Evolutionary conservation across 1,140 invertebrate species (phyloP), one percentile per base, ranked within the genome.

Genomic region (Chymomyza costata): DNA sequence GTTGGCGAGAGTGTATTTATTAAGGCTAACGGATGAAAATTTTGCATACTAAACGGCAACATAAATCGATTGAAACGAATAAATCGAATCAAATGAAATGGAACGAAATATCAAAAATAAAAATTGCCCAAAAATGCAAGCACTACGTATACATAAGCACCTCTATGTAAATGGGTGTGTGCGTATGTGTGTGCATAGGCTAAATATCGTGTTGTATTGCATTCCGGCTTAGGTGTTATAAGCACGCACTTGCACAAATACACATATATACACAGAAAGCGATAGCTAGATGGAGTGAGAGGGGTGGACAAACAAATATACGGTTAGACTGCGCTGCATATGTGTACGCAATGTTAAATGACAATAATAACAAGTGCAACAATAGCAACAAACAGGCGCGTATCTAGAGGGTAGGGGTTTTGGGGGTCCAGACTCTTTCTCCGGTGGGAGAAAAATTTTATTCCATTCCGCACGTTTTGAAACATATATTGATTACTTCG

Each of bases 11-110:
- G 71, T 68, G 73, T 74, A 80, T 80, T 80, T 80, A 80, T 80
- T 80, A 80, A 80, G 73, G 73, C 73, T 80, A 80, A 80, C 74
- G 73, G 74, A 80, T 80, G 73, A 80, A 80, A 80, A 80, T 80
- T 70, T 81, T 80, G 73, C 73, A 80, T 80, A 80, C 73, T 80
- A 80, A 80, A 80, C 73, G 69, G 13, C 68, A 73, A 73, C 73
- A 78, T 80, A 78, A 80, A 80, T 80, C 71, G 71, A 66, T 64
- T n/a, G 32, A n/a, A 6, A 37, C 60, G 69, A 53, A 69, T 14
- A 35, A 58, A 63, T 31, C 47, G 34, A 31, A 30, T n/a, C n/a
- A 58, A 32, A 44, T 30, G 50, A 53, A 45, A 45, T 25, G 19
- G 21, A 37, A 52, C n/a, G 15, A 35, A 7, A 35, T 10, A 18